Percentiles rank a stretch among this genome's conserved stretches.
Conservation (phyloP, 2,113 vertebrate species). For the Neomonachus schauinslandi region DNA sequence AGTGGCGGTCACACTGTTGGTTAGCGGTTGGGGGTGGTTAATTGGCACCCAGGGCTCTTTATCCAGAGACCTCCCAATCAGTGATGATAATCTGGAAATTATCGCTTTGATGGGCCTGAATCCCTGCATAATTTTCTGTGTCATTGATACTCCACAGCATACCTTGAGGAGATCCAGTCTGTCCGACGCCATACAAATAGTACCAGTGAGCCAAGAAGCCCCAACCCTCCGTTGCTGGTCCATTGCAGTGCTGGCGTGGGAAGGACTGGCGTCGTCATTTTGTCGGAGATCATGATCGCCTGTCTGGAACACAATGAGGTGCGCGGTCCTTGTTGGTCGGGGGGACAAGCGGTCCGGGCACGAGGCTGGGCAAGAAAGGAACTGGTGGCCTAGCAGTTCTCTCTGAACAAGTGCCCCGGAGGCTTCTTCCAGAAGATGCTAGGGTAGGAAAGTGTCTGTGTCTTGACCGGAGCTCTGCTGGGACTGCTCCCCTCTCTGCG, state of each 20-base stretch:
- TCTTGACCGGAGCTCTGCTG: neutral
- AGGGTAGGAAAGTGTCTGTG: neutral
- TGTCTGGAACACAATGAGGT: constrained; percentile 99
- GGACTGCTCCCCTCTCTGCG: accelerated
- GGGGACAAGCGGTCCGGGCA: neutral
- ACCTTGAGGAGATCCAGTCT: constrained; percentile 98
- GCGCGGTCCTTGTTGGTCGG: neutral
- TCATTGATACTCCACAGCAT: constrained; percentile 85
- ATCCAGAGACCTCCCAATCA: accelerated
- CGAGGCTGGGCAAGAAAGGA: neutral
- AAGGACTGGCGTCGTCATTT: constrained; percentile 94
- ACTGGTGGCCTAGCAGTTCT: neutral
- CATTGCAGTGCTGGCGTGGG: constrained; percentile 98
- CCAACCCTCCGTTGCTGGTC: constrained; percentile 92
- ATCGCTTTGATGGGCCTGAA: accelerated
- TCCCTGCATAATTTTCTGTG: neutral
- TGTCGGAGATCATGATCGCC: constrained; percentile 97
- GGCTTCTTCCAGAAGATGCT: neutral
- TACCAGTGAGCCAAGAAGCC: constrained; percentile 90
- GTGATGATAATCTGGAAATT: neutral
- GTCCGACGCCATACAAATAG: constrained; percentile 97
- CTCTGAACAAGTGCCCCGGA: neutral
- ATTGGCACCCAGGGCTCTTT: accelerated
- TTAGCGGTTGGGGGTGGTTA: accelerated
- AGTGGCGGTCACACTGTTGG: accelerated